Conservation (phyloP, 2,797 vertebrate genomes). For the Acrocephalus scirpaceus region DNA sequence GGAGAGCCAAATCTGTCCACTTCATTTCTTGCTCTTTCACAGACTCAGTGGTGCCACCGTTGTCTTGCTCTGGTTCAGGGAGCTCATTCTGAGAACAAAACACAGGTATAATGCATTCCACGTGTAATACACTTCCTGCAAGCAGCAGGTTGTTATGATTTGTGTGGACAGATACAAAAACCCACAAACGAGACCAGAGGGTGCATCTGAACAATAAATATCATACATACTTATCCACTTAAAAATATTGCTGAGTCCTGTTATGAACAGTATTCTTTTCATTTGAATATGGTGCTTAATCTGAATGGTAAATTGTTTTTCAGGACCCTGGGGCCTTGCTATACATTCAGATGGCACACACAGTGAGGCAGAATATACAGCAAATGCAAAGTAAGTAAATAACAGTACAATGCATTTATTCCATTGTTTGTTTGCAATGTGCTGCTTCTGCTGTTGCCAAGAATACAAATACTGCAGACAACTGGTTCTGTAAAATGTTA, state of each 20-base stretch:
- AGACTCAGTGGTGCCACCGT: conserved; percentile 93
- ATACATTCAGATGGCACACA: not conserved
- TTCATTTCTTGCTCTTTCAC: conserved; percentile 99
- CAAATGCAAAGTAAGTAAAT: conserved; percentile 25
- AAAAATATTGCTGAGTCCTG: not conserved
- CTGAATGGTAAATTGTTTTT: conserved; percentile 13
- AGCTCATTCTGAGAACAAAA: conserved; percentile 87
- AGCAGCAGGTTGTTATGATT: not conserved
- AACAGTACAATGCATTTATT: not conserved
- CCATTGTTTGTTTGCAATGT: not conserved
- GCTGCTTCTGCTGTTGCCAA: not conserved
- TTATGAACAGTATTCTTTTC: not conserved
- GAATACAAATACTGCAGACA: not conserved
- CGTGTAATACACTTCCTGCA: not conserved
- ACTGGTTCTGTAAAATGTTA: not conserved
- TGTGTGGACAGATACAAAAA: not conserved
- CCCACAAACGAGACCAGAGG: not conserved
- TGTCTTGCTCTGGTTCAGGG: conserved; percentile 97
- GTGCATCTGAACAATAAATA: not conserved
- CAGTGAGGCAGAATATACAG: not conserved
- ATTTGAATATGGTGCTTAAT: not conserved
- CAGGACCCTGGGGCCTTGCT: not conserved
- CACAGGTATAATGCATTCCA: not conserved
- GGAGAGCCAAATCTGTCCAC: conserved; percentile 95
- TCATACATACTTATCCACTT: not conserved